Evolutionary conservation across 2,113 vertebrate genomes (phyloP).

Genomic region (Hemichromis elongatus): DNA sequence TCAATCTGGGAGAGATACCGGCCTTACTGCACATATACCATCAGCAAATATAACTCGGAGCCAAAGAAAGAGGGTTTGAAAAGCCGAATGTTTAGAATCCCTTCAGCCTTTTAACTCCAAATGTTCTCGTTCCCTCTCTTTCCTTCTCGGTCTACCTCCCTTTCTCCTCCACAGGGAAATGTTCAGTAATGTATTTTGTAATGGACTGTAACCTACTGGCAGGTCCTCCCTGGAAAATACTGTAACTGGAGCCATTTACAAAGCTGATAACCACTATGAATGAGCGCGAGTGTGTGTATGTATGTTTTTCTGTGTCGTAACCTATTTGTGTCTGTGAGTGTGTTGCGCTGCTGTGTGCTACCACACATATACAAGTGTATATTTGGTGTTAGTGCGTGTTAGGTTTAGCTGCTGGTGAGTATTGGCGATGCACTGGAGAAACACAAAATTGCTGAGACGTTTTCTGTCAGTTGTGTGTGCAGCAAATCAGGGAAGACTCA

Average conservation of each 20-base stretch:
- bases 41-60: background rate
- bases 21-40: background rate
- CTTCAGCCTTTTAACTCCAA: background rate
- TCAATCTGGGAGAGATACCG: background rate
- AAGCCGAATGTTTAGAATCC: background rate
- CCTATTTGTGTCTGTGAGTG: background rate
- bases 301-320: background rate
- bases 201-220: conserved; percentile 36
- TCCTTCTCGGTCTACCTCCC: background rate
- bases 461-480: background rate
- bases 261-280: conserved; percentile 16
- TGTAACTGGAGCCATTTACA: conserved; percentile 32
- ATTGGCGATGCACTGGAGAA: background rate
- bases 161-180: conserved; percentile 17
- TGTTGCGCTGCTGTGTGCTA: background rate
- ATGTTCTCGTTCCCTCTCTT: background rate
- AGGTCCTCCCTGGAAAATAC: conserved; percentile 30
- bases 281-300: background rate
- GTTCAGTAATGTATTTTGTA: conserved; percentile 38
- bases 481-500: conserved; percentile 17
- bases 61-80: background rate
- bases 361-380: background rate
- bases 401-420: background rate
- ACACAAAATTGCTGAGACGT: background rate
- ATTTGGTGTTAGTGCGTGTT: background rate